phyloP scores from a whole-genome alignment of 2,113 vertebrate genomes.

The Hippolais icterina region DNA sequence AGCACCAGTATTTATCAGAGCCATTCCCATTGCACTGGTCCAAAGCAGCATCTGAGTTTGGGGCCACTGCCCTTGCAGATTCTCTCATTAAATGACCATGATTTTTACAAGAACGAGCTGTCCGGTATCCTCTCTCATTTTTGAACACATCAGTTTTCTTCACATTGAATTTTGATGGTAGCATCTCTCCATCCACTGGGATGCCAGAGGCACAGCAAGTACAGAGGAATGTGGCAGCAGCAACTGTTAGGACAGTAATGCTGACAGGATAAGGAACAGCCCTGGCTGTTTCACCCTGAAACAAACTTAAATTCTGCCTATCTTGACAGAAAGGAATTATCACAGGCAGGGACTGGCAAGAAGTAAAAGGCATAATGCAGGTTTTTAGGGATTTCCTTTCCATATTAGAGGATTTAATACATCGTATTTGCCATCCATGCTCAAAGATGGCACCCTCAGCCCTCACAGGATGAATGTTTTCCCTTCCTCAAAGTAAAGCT shows the following conservation, averaged over 20 bases:
- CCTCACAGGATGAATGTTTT: background rate
- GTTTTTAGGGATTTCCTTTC: background rate
- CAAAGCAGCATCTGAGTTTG: background rate
- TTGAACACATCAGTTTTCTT: background rate
- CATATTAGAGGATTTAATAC: background rate
- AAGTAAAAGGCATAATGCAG: background rate
- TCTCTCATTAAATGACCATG: background rate
- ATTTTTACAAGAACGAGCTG: background rate
- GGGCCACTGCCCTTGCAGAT: background rate
- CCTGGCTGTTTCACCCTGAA: background rate
- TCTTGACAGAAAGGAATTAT: background rate
- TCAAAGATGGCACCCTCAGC: background rate
- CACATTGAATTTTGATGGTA: background rate
- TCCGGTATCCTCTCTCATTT: background rate
- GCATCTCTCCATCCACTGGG: background rate
- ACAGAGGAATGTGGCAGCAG: background rate
- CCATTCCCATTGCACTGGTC: background rate
- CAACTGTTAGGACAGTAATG: background rate
- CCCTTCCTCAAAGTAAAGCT: background rate
- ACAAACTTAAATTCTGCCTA: background rate
- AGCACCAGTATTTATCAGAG: background rate
- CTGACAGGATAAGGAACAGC: background rate
- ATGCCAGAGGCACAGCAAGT: background rate
- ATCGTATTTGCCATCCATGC: accelerated
- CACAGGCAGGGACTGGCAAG: background rate